Percentiles rank a stretch among this genome's conserved stretches.
phyloP scores from a whole-genome alignment of 1,140 invertebrate species.

The Solenopsis invicta region DNA sequence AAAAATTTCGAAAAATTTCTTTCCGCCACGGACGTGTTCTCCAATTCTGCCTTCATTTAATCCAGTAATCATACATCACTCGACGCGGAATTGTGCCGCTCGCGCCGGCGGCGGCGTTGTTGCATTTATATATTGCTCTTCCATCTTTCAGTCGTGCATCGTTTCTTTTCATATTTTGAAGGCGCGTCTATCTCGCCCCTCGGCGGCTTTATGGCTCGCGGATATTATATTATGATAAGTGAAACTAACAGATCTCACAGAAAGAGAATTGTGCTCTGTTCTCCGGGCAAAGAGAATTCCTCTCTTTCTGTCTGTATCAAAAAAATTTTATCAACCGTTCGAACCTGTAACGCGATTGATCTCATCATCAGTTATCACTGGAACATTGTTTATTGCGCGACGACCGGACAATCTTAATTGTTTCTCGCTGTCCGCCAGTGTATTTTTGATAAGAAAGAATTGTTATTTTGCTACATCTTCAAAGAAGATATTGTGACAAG shows the following conservation, averaged over 20 bases:
- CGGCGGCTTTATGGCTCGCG: slow-evolving; percentile 17
- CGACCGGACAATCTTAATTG: background rate
- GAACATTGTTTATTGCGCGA: background rate
- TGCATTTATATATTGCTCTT: slow-evolving; percentile 62
- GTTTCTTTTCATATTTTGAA: slow-evolving; percentile 57
- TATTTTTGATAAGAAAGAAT: slow-evolving; percentile 21
- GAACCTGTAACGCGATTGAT: background rate
- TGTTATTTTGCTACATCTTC: background rate
- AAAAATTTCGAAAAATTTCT: background rate
- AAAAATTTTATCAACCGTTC: slow-evolving; percentile 6
- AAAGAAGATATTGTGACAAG: background rate
- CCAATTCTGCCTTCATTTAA: slow-evolving; percentile 51
- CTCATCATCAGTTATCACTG: background rate
- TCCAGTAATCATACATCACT: slow-evolving; percentile 59
- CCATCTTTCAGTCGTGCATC: slow-evolving; percentile 51
- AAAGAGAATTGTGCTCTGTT: slow-evolving; percentile 8
- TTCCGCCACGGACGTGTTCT: background rate
- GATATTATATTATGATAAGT: slow-evolving; percentile 55
- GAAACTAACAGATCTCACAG: slow-evolving; percentile 43
- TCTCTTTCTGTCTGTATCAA: background rate
- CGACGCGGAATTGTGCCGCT: slow-evolving; percentile 42
- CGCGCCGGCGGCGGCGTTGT: slow-evolving; percentile 22
- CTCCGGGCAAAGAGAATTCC: background rate
- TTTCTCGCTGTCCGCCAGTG: background rate
- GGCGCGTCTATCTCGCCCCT: slow-evolving; percentile 18